Percentiles rank a stretch among this genome's conserved stretches.
phyloP scores from a whole-genome alignment of 2,797 vertebrate species.

The Tangara arthus region DNA sequence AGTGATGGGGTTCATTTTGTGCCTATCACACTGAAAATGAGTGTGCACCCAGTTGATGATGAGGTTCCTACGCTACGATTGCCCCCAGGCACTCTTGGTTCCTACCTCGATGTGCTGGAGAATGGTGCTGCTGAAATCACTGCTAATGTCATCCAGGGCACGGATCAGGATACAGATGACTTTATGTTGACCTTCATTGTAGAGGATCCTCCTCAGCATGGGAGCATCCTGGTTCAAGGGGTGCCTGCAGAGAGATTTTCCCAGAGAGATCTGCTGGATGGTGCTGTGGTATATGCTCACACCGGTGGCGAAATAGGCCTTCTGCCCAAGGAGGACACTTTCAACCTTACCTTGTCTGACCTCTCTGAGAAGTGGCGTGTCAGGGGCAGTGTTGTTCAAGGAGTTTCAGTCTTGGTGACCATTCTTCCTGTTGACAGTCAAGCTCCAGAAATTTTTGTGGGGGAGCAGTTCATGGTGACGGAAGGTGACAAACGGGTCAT shows the following conservation, averaged over 20 bases:
- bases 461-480: conserved; percentile 79
- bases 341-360: conserved; percentile 92
- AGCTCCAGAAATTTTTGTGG: conserved; percentile 86
- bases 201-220: conserved; percentile 83
- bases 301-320: conserved; percentile 89
- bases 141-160: conserved; percentile 87
- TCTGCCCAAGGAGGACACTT: conserved; percentile 85
- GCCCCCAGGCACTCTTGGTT: conserved; percentile 88
- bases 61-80: conserved; percentile 81
- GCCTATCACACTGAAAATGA: conserved; percentile 87
- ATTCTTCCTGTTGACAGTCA: conserved; percentile 93
- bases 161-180: conserved; percentile 86
- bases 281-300: conserved; percentile 88
- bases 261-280: conserved; percentile 91
- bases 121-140: conserved; percentile 91
- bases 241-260: conserved; percentile 84
- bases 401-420: conserved; percentile 90
- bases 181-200: conserved; percentile 91
- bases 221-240: conserved; percentile 87
- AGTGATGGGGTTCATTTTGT: conserved; percentile 91
- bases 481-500: conserved; percentile 88
- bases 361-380: conserved; percentile 91
- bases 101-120: conserved; percentile 91
- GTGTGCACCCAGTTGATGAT: conserved; percentile 83
- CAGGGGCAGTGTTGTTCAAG: conserved; percentile 84